Base-by-base conservation (phyloP, 1,140 invertebrate genomes). In the Scaptodrosophila lebanonensis region DNA sequence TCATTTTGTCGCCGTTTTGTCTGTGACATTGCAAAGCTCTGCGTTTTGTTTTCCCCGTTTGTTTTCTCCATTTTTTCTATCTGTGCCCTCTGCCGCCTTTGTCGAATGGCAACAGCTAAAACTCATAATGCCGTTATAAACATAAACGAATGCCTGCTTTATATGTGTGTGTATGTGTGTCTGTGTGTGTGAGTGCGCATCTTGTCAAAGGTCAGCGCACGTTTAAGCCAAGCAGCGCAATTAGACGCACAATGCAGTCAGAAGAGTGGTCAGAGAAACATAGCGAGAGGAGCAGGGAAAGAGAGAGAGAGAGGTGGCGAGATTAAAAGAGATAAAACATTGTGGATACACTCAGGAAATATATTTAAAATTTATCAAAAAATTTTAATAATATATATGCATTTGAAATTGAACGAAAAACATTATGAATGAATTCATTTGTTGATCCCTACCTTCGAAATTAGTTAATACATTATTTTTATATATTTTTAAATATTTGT, bases 71-170 rank as follows among this genome's bases (percentile, higher is more conserved):
- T 47, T 49, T 66, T 65, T 73, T 72, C 62, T 63, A 49, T 7
- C 32, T 35, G 11, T 56, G 52, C 39, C 32, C 43, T 33, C 3
- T 33, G 57, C 61, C 53, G 62, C 69, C 59, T 44, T 58, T 58
- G 58, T 52, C 36, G 30, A 50, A 33, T 32, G 32, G 15, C 15
- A 73, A 68, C 73, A 25, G 22, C 79, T 73, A 82, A 82, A 71
- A 82, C 75, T 83, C 75, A 82, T 83, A 82, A 82, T 82, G 70
- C 75, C 75, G 75, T 82, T 82, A 82, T 63, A 82, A 79, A 66
- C 71, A 75, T 61, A 69, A 69, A 54, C 60, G 56, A 51, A 43
- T 62, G 47, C 57, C n/a, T 45, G 47, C 43, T 67, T 20, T 60
- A 30, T 56, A 25, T 59, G 15, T 66, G 33, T 48, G 29, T 42